These are phyloP conservation scores for Seriola rivoliana DNA, from an alignment of 2,113 vertebrate genomes.

Conservation along the genomic window DNA sequence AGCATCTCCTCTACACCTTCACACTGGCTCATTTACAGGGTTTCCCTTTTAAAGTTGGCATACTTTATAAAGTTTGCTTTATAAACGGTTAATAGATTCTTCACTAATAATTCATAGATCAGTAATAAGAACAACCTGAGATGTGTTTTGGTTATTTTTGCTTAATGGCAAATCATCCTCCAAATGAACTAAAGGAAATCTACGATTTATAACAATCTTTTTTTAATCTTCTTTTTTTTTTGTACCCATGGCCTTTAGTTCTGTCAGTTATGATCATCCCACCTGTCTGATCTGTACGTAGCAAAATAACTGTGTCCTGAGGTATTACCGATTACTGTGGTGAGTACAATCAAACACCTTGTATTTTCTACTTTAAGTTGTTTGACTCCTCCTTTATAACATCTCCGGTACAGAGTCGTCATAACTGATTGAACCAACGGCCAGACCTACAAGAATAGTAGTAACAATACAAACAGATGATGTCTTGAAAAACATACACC, in stretches of 20 bases:
- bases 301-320: background rate
- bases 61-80: background rate
- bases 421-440: background rate
- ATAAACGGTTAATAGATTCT: background rate
- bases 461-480: background rate
- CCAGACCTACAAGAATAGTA: background rate
- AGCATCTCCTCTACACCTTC: background rate
- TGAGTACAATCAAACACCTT: background rate
- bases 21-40: background rate
- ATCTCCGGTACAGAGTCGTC: background rate
- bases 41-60: background rate
- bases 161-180: background rate
- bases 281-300: background rate
- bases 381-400: too few species aligned
- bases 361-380: too few species aligned
- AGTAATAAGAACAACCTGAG: background rate
- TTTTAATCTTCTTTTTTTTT: background rate
- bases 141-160: background rate
- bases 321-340: background rate
- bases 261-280: background rate
- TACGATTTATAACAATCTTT: background rate
- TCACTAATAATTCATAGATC: background rate
- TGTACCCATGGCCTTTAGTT: background rate
- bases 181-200: background rate
- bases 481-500: too few species aligned